phyloP scores from a whole-genome alignment of 2,113 vertebrate species.

The Puma concolor region DNA sequence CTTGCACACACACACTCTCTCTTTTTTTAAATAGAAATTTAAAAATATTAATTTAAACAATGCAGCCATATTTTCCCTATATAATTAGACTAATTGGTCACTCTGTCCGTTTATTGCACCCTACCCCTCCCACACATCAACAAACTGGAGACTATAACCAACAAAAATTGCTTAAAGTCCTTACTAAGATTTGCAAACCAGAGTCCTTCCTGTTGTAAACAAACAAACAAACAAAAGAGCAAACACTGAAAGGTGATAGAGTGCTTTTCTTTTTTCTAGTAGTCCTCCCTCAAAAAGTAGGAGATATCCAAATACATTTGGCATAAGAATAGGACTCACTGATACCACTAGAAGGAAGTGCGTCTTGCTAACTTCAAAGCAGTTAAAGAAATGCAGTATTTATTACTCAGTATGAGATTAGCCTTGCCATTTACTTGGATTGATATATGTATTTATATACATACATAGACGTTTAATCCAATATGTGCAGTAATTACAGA shows the following conservation, averaged over 20 bases:
- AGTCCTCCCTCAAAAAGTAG: background rate
- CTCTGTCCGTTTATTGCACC: background rate
- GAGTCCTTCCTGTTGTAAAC: background rate
- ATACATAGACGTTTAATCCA: background rate
- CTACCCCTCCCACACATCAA: background rate
- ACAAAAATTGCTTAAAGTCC: background rate
- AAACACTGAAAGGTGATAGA: background rate
- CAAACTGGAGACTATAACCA: background rate
- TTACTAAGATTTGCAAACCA: background rate
- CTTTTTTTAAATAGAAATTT: too few species aligned
- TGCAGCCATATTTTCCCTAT: background rate
- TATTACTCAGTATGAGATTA: background rate
- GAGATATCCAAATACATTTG: background rate
- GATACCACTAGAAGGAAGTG: background rate
- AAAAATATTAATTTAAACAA: background rate
- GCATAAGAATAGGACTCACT: background rate
- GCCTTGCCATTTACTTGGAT: background rate
- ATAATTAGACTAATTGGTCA: background rate
- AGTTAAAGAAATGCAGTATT: background rate
- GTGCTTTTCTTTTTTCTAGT: background rate
- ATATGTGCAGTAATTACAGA: background rate
- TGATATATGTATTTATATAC: background rate
- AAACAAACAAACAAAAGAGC: background rate
- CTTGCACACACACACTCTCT: too few species aligned
- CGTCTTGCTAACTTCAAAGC: background rate